These are phyloP conservation scores for Hydrophis major DNA, from an alignment of 2,797 vertebrate genomes.

Conservation along the genomic window DNA sequence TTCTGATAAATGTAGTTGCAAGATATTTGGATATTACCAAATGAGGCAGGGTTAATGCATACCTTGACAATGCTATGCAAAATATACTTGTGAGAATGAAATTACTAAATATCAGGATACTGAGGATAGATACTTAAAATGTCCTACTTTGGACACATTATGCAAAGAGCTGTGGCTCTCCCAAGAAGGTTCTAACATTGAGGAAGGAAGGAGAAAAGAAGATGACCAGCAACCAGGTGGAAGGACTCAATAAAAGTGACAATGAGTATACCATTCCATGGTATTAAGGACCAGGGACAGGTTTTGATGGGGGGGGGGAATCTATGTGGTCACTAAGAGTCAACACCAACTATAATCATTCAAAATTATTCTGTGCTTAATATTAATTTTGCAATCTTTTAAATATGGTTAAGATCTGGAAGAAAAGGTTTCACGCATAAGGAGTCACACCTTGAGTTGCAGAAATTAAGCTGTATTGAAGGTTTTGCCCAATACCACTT, in stretches of 20 bases:
- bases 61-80: slow-evolving; percentile 44
- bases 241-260: not conserved
- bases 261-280: not conserved
- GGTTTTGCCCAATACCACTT: slow-evolving; percentile 29
- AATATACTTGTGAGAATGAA: slow-evolving; percentile 28
- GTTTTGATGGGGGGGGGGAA: not conserved
- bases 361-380: not conserved
- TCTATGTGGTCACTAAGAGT: too few species aligned
- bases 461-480: slow-evolving; percentile 45
- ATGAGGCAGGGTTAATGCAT: slow-evolving; percentile 43
- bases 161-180: not conserved
- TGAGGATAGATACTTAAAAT: not conserved
- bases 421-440: not conserved
- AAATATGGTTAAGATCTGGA: slow-evolving; percentile 24
- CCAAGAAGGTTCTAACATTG: not conserved
- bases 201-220: not conserved
- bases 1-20: not conserved
- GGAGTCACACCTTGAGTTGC: slow-evolving; percentile 48
- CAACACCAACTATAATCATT: too few species aligned
- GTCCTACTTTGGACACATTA: not conserved
- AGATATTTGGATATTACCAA: not conserved
- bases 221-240: not conserved
- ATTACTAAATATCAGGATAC: not conserved
- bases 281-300: not conserved
- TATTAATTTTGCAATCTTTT: slow-evolving; percentile 45